These are phyloP conservation scores for Phymatocera aterrima DNA, from an alignment of 2,888 invertebrate genomes.

Conservation along the genomic window DNA sequence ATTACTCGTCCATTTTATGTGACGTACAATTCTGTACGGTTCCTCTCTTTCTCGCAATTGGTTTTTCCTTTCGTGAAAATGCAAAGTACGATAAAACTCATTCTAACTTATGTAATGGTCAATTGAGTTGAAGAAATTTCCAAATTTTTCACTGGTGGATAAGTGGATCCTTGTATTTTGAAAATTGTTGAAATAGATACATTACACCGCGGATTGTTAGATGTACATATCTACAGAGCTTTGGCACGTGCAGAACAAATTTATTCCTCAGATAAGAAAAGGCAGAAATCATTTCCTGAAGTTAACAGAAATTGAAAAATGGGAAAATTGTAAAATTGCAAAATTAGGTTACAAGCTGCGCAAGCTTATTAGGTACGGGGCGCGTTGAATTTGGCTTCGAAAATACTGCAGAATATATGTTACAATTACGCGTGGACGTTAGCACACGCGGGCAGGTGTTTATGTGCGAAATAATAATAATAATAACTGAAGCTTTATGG, in stretches of 20 bases:
- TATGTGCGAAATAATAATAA: slow-evolving; percentile 67
- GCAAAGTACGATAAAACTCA: neutral
- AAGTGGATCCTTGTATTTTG: no score
- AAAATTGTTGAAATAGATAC: no score
- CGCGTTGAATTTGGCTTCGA: slow-evolving; percentile 1
- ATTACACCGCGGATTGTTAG: no score
- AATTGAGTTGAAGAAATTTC: no score
- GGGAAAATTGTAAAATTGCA: neutral
- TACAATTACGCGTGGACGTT: slow-evolving; percentile 22
- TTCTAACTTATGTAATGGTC: no score
- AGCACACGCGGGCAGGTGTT: slow-evolving; percentile 59
- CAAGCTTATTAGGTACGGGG: no score
- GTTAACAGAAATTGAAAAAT: neutral
- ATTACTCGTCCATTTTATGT: neutral
- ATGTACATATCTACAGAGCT: no score
- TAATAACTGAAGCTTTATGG: slow-evolving; percentile 65
- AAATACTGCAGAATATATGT: slow-evolving; percentile 50
- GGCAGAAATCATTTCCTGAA: no score
- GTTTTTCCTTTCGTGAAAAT: neutral
- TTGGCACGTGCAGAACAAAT: no score
- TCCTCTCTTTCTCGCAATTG: neutral
- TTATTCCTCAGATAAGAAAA: no score
- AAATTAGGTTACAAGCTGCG: neutral
- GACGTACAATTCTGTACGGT: neutral
- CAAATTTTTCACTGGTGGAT: no score